Evolutionary conservation across 2,888 invertebrate genomes (phyloP), one percentile per base, ranked within the genome.

Genomic region (Tetrapedia diversipes): DNA sequence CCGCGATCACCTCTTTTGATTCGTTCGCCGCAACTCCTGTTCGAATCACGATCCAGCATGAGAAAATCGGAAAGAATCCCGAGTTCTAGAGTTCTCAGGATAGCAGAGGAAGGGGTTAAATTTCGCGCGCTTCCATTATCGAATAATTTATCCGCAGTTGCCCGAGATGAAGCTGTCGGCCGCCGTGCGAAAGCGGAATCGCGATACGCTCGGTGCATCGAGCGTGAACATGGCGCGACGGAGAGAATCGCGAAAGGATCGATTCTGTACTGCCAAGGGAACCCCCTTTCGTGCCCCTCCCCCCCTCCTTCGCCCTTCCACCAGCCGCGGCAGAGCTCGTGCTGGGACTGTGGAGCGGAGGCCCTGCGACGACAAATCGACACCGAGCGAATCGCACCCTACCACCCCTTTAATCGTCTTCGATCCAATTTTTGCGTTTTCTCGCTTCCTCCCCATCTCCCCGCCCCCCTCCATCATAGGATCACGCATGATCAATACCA

Each of bases 241-340:
- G 51, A 64, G 70, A 59, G 76, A 64, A 67, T 60, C 72, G 60
- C 76, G 70, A 27, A 77, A 63, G 73, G 78, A 84, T 84, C 84
- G 84, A 84, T 84, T 82, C 70, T 27, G 43, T 59, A 72, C 77
- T 73, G 57, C 61, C 69, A 75, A 80, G 77, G 80, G 73, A 82
- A 70, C 56, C 61, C 43, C 56, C 70, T 32, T 63, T 57, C 60
- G 39, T 10, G 0, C 56, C 19, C 24, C 32, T 29, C n/a, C 27
- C 49, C 16, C n/a, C 34, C 43, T 54, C 75, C 54, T n/a, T 1
- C n/a, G 0, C 39, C 16, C 39, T 16, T 4, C 34, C 27, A 19
- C 24, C 41, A 19, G 10, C 41, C 34, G 60, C 68, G 45, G n/a
- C 22, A 27, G 43, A 69, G 41, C 57, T 53, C 66, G 54, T 7